Base-by-base conservation (phyloP, 2,888 invertebrate genomes). In the Hydriomena furcata region DNA sequence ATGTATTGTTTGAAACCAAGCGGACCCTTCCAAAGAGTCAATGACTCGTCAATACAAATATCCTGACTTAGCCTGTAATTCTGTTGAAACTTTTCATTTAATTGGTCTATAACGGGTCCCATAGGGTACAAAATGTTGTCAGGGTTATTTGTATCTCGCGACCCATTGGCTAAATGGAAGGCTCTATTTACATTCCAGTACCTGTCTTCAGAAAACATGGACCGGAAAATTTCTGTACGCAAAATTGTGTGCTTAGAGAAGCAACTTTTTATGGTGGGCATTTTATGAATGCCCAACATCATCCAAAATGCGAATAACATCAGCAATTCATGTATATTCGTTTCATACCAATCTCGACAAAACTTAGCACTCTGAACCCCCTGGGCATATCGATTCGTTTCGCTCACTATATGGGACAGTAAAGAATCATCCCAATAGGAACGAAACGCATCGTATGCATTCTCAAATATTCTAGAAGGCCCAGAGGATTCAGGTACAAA, bases 1-100 rank as follows among this genome's bases (percentile, higher is more conserved):
- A 56, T 57, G 23, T 42, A 52, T 30, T 58, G 60, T 5, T 40
- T 47, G 25, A 55, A 53, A 7, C 31, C 42, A 7, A 55, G 20
- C 5, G 37, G 44, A 7, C 58, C 58, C 21, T 61, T 61, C 59
- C 60, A 63, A n/a, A 58, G 50, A 8, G 52, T 51, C 44, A 59
- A 34, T 10, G 52, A 53, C 32, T 62, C 60, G 31, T 58, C 55
- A 27, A 62, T 56, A 23, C 42, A 43, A 31, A 44, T 44, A 13
- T 45, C 37, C 34, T 38, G 52, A 5, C 31, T 20, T 6, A 46
- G 45, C 11, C 34, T 28, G 24, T 58, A 55, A 43, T 54, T 7
- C 13, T 27, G 8, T 52, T 60, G n/a, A 35, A 35, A 45, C 11
- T 45, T 45, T 37, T 1, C 24, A 25, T 45, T 45, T 7, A 45